Base-by-base conservation (phyloP, 2,888 invertebrate genomes). In the Cylindroiulus punctatus region DNA sequence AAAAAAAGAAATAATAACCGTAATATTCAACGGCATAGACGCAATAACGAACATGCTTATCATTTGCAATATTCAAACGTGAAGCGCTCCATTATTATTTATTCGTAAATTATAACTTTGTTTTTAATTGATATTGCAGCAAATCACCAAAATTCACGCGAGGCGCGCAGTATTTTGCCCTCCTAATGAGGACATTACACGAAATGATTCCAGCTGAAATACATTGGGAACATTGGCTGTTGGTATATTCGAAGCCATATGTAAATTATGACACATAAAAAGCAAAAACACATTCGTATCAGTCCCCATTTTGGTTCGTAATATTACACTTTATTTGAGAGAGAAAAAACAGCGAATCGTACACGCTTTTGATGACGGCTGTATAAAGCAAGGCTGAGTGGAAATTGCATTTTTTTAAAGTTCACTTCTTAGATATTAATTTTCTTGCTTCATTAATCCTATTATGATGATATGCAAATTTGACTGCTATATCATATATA, bases 91-190 rank as follows among this genome's bases (percentile, higher is more conserved):
- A 30, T 76, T 76, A 76, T 76, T 76, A 76, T 76, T 76, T 76
- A 76, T 76, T 76, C 76, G 76, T 76, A 76, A 76, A 76, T 76
- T 76, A 76, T 76, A 76, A 76, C 76, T 76, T 76, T 76, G 76
- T 76, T 76, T 76, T 76, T 76, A 76, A 76, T 76, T 76, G 76
- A 30, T 76, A 76, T 76, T 76, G 76, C 30, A 76, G 26, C 76
- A 30, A 76, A 76, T 76, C 76, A 76, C 76, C 76, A 76, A 76
- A 76, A 76, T 76, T 14, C 76, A 76, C 76, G 76, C 76, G 2
- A 76, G 65, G 65, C 26, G 12, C 8, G n/a, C 65, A 10, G 26
- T 65, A 26, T 76, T 76, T 22, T 76, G 14, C 26, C 76, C 22
- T 76, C 26, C n/a, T 76, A 76, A 76, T 76, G 76, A 76, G 26